phyloP scores from a whole-genome alignment of 2,113 vertebrate species.

The Bubo scandiacus region DNA sequence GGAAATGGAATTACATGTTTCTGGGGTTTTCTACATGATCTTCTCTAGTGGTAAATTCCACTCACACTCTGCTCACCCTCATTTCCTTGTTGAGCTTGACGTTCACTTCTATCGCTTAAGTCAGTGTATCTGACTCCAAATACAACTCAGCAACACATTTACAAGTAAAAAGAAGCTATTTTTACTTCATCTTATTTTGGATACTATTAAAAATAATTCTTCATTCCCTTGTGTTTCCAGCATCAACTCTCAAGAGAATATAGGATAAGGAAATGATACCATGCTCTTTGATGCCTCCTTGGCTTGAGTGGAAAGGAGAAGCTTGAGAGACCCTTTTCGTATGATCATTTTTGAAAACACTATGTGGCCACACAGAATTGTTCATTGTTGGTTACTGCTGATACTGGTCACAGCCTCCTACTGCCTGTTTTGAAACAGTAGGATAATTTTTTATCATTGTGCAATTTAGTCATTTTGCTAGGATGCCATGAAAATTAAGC shows the following conservation, averaged over 20 bases:
- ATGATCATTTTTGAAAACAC: background rate
- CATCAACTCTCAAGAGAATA: background rate
- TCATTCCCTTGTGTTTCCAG: background rate
- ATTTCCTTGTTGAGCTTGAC: background rate
- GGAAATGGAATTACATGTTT: background rate
- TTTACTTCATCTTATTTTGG: background rate
- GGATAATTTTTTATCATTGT: background rate
- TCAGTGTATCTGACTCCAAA: background rate
- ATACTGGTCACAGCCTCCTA: background rate
- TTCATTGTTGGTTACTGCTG: background rate
- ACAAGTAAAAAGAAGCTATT: background rate
- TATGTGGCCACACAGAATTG: background rate
- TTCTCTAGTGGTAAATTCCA: background rate
- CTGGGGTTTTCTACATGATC: background rate
- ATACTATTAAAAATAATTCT: background rate
- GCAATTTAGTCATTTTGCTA: background rate
- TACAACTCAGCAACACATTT: background rate
- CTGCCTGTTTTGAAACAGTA: background rate
- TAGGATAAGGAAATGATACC: background rate
- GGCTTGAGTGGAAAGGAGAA: background rate
- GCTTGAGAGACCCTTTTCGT: background rate
- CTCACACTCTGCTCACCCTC: background rate
- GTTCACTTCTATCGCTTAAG: background rate
- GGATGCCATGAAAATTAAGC: background rate
- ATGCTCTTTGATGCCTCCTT: background rate